These are phyloP conservation scores for cat (Felis catus) DNA, from an alignment of 2,113 vertebrate species.

Conservation along the genomic window DNA sequence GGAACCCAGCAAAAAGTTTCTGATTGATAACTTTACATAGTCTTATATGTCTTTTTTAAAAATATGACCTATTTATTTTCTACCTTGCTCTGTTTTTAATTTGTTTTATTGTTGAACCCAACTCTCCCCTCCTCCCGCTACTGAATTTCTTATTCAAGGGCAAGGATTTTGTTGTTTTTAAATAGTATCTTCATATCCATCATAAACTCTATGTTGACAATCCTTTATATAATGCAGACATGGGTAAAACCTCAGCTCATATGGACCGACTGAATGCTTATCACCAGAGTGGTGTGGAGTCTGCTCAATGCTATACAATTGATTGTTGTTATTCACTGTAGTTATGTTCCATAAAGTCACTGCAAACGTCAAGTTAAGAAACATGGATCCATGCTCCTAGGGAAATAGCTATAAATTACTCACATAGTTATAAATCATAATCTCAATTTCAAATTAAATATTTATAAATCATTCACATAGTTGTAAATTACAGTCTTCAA, in stretches of 20 bases:
- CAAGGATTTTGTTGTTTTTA: neutral
- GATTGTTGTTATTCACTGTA: neutral
- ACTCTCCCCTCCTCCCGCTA: no score
- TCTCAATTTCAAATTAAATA: neutral
- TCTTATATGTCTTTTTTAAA: neutral
- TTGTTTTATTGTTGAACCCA: neutral
- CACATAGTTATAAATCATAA: neutral
- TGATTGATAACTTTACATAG: neutral
- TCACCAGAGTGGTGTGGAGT: neutral
- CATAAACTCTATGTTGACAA: neutral
- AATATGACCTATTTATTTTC: neutral
- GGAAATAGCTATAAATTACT: neutral
- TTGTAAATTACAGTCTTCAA: neutral
- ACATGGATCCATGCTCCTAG: neutral
- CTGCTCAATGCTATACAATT: neutral
- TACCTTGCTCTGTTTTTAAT: neutral
- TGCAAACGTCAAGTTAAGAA: neutral
- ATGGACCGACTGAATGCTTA: neutral
- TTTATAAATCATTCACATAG: neutral
- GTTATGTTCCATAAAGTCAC: neutral
- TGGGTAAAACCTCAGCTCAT: neutral
- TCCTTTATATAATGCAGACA: neutral
- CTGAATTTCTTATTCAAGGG: neutral
- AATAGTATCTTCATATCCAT: constrained; percentile 5
- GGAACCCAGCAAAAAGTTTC: neutral